phyloP scores from a whole-genome alignment of 2,113 vertebrate genomes.

The Dendrocopos noguchii region DNA sequence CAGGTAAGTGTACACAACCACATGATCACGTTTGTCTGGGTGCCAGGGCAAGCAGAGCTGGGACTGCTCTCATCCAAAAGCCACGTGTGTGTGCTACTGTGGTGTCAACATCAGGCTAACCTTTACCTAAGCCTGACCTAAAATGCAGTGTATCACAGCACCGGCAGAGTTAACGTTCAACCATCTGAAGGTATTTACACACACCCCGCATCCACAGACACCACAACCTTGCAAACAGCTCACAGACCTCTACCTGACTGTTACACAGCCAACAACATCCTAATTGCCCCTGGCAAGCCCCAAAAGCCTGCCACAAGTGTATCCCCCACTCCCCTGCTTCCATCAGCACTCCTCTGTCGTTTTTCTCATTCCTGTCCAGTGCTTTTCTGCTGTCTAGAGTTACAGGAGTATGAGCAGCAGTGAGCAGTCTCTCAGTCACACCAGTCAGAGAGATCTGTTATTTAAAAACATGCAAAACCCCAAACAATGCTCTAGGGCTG shows the following conservation, averaged over 20 bases:
- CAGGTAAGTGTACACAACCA: neutral
- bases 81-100: neutral
- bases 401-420: neutral
- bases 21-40: neutral
- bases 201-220: neutral
- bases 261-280: neutral
- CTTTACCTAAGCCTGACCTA: neutral
- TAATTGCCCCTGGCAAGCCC: neutral
- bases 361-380: neutral
- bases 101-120: neutral
- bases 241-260: neutral
- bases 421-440: neutral
- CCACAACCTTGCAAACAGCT: neutral
- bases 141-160: neutral
- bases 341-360: neutral
- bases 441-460: slow-evolving; percentile 53
- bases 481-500: slow-evolving; percentile 48
- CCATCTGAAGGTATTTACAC: neutral
- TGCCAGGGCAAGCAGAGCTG: neutral
- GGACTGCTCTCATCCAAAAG: neutral
- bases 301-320: rapidly evolving
- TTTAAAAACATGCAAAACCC: slow-evolving; percentile 60
- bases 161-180: neutral
- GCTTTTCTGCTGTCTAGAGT: neutral
- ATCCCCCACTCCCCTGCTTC: neutral